These are phyloP conservation scores for Dendroctonus ponderosae DNA, from an alignment of 1,140 invertebrate species.

Conservation along the genomic window DNA sequence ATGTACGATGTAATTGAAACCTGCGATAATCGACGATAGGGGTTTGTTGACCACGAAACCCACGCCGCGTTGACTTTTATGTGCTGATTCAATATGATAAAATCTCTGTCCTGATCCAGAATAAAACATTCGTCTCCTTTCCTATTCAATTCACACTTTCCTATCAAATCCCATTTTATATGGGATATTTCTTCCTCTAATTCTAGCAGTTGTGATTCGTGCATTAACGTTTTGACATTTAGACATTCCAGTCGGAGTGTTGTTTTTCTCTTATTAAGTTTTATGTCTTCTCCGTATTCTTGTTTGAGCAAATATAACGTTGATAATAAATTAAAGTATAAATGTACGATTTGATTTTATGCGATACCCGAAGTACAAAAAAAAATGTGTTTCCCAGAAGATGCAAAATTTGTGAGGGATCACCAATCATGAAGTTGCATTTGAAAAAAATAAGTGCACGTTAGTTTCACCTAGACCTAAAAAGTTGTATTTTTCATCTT, in stretches of 20 bases:
- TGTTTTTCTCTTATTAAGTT: background rate
- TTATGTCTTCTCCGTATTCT: background rate
- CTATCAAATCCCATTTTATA: slow-evolving; percentile 1
- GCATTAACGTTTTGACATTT: background rate
- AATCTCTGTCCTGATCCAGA: background rate
- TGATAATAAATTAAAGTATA: too few species aligned
- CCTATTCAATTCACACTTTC: background rate
- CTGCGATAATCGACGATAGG: background rate
- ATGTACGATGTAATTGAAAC: background rate
- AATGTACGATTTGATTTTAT: too few species aligned
- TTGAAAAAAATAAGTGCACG: too few species aligned
- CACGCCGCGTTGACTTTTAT: background rate
- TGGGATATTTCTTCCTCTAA: slow-evolving; percentile 5
- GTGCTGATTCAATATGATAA: background rate
- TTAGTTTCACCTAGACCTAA: too few species aligned
- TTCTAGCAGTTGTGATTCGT: background rate
- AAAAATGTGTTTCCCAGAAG: too few species aligned
- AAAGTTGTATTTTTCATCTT: too few species aligned
- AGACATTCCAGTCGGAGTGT: background rate
- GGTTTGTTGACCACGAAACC: background rate
- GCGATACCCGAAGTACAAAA: too few species aligned
- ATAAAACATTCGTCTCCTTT: background rate
- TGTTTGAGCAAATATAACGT: background rate
- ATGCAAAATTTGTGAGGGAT: too few species aligned
- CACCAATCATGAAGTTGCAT: too few species aligned